These are phyloP conservation scores for Lucilia cuprina DNA, from an alignment of 1,140 invertebrate species.

Conservation along the genomic window DNA sequence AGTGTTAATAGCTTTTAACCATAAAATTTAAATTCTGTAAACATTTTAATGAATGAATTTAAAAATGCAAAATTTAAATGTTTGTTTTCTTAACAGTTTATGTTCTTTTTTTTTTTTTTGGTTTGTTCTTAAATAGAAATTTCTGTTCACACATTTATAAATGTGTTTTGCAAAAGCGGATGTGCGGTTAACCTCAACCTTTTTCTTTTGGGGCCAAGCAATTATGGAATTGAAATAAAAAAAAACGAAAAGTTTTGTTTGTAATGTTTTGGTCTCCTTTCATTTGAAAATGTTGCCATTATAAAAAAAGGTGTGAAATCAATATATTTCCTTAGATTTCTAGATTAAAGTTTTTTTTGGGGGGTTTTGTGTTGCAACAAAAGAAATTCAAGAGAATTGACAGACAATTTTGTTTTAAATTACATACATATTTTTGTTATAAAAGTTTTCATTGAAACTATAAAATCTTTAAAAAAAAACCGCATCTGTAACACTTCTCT, in stretches of 20 bases:
- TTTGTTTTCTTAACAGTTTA: not conserved
- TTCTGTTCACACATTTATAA: not conserved
- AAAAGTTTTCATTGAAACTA: too few relatives aligned
- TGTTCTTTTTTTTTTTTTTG: not conserved
- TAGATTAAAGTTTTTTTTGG: not conserved
- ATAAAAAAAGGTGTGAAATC: slow-evolving; percentile 7
- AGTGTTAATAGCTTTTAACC: not conserved
- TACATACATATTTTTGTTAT: too few relatives aligned
- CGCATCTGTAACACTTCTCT: too few relatives aligned
- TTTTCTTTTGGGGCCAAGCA: not conserved
- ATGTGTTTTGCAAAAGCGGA: not conserved
- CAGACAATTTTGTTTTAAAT: too few relatives aligned
- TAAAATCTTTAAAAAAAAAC: too few relatives aligned
- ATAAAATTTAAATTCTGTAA: not conserved
- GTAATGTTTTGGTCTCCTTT: not conserved
- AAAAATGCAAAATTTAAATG: not conserved
- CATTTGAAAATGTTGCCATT: not conserved
- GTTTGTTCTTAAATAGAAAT: not conserved
- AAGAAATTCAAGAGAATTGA: too few relatives aligned
- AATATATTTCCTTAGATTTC: not conserved
- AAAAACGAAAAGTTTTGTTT: not conserved
- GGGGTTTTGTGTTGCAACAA: too few relatives aligned
- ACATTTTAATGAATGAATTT: not conserved
- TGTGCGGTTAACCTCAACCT: not conserved
- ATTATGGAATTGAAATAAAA: not conserved